Evolutionary conservation across 1,140 invertebrate genomes (phyloP).

Genomic region (Drosophila oshimai): DNA sequence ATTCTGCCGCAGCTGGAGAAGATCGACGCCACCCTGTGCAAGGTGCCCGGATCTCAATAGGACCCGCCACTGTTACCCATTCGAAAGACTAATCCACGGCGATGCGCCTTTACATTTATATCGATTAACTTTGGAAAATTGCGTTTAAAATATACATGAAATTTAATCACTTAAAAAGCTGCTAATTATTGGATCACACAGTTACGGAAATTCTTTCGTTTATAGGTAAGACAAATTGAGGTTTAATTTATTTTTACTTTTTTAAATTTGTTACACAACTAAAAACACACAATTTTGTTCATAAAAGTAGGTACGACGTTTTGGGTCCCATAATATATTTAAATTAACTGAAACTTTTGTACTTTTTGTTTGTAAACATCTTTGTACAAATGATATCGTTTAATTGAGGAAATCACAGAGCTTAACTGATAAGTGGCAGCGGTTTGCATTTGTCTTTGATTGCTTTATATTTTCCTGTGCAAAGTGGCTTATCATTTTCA

Average conservation of each 20-base stretch:
- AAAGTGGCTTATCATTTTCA: not conserved
- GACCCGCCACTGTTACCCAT: not conserved
- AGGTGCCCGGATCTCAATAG: slow-evolving; percentile 69
- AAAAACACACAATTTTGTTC: too few species aligned
- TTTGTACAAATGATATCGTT: not conserved
- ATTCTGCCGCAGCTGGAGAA: slow-evolving; percentile 93
- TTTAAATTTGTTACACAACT: too few species aligned
- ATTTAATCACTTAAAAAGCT: not conserved
- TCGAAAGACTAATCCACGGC: slow-evolving; percentile 25
- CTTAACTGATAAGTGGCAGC: slow-evolving; percentile 29
- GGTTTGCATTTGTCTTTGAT: not conserved
- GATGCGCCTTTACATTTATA: slow-evolving; percentile 13
- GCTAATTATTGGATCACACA: not conserved
- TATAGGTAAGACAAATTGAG: too few species aligned
- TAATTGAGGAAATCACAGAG: slow-evolving; percentile 2
- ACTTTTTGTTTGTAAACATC: too few species aligned
- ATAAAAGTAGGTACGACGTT: too few species aligned
- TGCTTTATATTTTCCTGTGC: not conserved
- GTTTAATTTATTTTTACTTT: too few species aligned
- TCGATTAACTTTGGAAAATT: slow-evolving; percentile 13
- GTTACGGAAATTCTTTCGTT: too few species aligned
- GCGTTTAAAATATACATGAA: slow-evolving; percentile 23
- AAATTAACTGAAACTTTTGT: too few species aligned
- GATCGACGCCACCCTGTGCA: slow-evolving; percentile 96
- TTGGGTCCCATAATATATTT: too few species aligned